Conservation (phyloP, 2,888 invertebrate species). For the Zelleria hepariella region DNA sequence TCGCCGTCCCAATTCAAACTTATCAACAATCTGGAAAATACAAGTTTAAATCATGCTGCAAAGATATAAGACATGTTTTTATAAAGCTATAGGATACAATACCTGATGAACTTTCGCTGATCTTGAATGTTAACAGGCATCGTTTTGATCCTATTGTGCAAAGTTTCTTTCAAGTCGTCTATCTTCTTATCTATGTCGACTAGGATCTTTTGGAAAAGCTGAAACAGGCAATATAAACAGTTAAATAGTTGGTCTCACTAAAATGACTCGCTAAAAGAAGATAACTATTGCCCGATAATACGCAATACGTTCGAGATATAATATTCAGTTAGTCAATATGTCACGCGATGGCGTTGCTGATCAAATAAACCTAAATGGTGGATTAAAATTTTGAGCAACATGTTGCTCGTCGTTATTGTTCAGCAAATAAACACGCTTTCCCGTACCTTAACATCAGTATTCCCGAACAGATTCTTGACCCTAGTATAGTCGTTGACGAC, state of each 20-base stretch:
- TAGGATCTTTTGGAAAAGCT: conserved; percentile 90
- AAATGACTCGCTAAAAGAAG: neutral
- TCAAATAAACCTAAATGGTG: neutral
- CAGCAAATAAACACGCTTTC: neutral
- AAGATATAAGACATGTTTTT: neutral
- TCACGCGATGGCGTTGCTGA: neutral
- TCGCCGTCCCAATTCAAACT: conserved; percentile 78
- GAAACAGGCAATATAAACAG: conserved; percentile 19
- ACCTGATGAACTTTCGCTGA: conserved; percentile 93
- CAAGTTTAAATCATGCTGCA: conserved; percentile 20
- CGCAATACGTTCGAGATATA: neutral
- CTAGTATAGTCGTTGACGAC: conserved; percentile 98
- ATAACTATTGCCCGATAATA: neutral
- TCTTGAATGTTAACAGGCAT: conserved; percentile 95
- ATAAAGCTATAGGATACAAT: conserved; percentile 23
- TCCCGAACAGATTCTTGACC: conserved; percentile 95
- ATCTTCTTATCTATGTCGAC: conserved; percentile 93
- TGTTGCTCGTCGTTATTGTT: too few species aligned
- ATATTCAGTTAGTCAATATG: neutral
- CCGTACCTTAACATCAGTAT: conserved; percentile 86
- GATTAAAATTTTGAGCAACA: too few species aligned
- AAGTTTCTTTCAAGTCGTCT: conserved; percentile 81
- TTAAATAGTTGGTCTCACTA: neutral
- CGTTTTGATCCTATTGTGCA: conserved; percentile 87
- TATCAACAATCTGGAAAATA: conserved; percentile 58